Conservation (phyloP, 1,140 invertebrate genomes). For the Temnothorax longispinosus region DNA sequence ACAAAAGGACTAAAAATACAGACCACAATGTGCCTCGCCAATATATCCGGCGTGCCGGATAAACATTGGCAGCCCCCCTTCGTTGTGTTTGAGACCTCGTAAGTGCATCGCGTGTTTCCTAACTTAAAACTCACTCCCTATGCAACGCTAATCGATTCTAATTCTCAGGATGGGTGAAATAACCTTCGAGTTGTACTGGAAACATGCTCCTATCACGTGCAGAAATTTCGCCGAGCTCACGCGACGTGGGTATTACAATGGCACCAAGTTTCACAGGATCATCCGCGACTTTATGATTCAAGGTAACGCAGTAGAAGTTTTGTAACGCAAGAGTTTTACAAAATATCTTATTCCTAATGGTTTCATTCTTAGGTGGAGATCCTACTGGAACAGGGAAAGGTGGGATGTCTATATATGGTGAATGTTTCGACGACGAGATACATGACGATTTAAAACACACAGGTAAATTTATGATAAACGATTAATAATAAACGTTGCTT, state of each 20-base stretch:
- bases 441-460: conserved; percentile 94
- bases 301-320: conserved; percentile 83
- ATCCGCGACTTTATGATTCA: conserved; percentile 99
- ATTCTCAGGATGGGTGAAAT: conserved; percentile 95
- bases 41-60: conserved; percentile 90
- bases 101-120: conserved; percentile 78
- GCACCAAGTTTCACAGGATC: conserved; percentile 98
- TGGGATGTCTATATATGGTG: conserved; percentile 98
- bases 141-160: conserved; percentile 6
- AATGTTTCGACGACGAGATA: conserved; percentile 98
- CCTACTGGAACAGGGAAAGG: conserved; percentile 98
- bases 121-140: background rate
- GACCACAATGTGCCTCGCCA: conserved; percentile 76
- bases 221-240: conserved; percentile 98
- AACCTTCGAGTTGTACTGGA: conserved; percentile 98
- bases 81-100: conserved; percentile 93
- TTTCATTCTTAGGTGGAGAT: conserved; percentile 89
- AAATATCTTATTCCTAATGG: background rate
- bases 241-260: conserved; percentile 97
- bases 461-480: conserved; percentile 4
- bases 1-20: background rate
- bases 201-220: conserved; percentile 98
- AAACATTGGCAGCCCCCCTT: conserved; percentile 95
- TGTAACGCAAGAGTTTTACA: background rate
- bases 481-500: background rate